Base-by-base conservation (phyloP, 2,888 invertebrate genomes). In the Mimas tiliae region DNA sequence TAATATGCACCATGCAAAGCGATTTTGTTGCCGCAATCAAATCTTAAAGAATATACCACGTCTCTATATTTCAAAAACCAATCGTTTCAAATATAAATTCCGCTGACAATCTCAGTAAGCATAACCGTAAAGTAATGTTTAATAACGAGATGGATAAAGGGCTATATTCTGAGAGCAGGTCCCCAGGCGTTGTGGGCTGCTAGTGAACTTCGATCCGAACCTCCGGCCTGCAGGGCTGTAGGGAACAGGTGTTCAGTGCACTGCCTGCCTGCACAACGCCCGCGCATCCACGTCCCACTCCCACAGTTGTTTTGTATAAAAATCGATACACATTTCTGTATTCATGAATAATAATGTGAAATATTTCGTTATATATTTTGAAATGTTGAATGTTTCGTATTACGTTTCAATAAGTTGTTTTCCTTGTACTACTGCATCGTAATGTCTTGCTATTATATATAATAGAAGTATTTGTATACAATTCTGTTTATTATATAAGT, bases 181-280 rank as follows among this genome's bases (percentile, higher is more conserved):
- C 65, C 45, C 58, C 16, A 48, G 65, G 65, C 68, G 58, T n/a
- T 52, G 38, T 19, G 38, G 38, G 62, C 42, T 34, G 16, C 12
- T 51, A 34, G 53, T 67, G 67, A 67, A 69, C 68, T 63, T 38
- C 47, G 68, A 65, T 65, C 64, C 62, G 47, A 45, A 50, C 64
- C 62, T 69, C 68, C 66, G 63, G 70, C 67, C 68, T 65, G 58
- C 64, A 68, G 65, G 45, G 45, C 45, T 45, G 6, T 42, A 14
- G 4, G 62, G 50, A 67, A 65, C 70, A 70, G 70, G 68, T 70
- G 70, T 65, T 42, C 55, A 27, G 27, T 27, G 27, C 21, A 27
- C 47, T 65, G 50, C 19, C 50, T 50, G 50, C 19, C 50, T 8
- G 16, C 16, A 16, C 16, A 34, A 19, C 62, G 51, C 62, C 55